Base-by-base conservation (phyloP, 1,140 invertebrate species). In the Holotrichia oblita region DNA sequence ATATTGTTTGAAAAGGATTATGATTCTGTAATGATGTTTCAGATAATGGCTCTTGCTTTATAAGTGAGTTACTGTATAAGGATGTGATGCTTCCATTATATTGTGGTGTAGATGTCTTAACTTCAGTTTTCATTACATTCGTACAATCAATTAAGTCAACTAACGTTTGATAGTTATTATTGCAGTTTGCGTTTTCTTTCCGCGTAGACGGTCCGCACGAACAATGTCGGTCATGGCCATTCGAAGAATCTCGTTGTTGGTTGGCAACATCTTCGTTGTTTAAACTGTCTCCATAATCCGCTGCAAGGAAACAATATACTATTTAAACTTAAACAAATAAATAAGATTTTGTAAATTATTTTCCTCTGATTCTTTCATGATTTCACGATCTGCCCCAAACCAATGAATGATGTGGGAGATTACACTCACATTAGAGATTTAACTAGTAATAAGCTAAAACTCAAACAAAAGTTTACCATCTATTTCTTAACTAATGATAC, bases 241-340 rank as follows among this genome's bases (percentile, higher is more conserved):
- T 17, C 6, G 61, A 22, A 59, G 55, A n/a, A 64, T 22, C 9
- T 12, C 17, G 61, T 6, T 64, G 17, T 64, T 20, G 3, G 20
- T 64, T 12, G 17, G 22, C n/a, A 64, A 22, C 22, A 64, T 64
- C 41, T 82, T 61, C n/a, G n/a, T n/a, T n/a, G n/a, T n/a, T n/a
- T n/a, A n/a, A n/a, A n/a, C n/a, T n/a, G n/a, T n/a, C n/a, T 73
- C 80, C 81, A 44, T 83, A 75, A 6, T 34, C 27, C 79, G 83
- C 84, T 85, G 55, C 6, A 83, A 82, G 48, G 74, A 74, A 64
- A 64, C 22, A 6, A 64, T 7, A 64, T 12, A 10, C 22, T 20
- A 64, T 22, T 3, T 8, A 24, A 6, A 64, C 61, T n/a, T n/a
- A n/a, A n/a, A n/a, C n/a, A n/a, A n/a, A n/a, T n/a, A n/a, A n/a